These are phyloP conservation scores for Melanotaenia trifasciata DNA, from an alignment of 2,797 vertebrate genomes.

Conservation along the genomic window DNA sequence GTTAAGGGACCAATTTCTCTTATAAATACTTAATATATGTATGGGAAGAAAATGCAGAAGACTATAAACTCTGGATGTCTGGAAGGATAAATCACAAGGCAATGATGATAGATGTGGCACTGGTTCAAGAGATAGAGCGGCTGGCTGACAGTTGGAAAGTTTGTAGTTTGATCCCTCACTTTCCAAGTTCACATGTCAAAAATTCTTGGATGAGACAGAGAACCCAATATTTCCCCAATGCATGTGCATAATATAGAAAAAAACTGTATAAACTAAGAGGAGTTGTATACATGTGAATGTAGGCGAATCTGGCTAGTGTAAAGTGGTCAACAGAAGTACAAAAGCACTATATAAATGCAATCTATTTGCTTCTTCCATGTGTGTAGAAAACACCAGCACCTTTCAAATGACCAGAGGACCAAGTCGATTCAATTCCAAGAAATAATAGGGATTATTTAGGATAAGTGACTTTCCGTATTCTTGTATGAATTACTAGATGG, in stretches of 20 bases:
- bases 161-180: background rate
- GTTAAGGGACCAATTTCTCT: background rate
- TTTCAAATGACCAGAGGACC: too few relatives aligned
- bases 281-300: too few relatives aligned
- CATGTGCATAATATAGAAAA: background rate
- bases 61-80: background rate
- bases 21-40: slow-evolving; percentile 7
- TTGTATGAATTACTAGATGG: background rate
- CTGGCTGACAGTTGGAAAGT: background rate
- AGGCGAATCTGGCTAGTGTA: too few relatives aligned
- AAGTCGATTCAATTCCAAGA: background rate
- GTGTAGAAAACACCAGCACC: background rate
- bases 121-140: background rate
- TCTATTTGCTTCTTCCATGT: background rate
- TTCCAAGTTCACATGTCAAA: background rate
- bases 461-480: background rate
- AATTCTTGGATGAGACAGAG: background rate
- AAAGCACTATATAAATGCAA: background rate
- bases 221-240: background rate
- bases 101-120: background rate
- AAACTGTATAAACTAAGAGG: background rate
- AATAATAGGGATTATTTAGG: background rate
- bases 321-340: background rate
- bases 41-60: background rate
- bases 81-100: background rate